Evolutionary conservation across 2,888 invertebrate genomes (phyloP).

Genomic region (Drosophila stalkeri): DNA sequence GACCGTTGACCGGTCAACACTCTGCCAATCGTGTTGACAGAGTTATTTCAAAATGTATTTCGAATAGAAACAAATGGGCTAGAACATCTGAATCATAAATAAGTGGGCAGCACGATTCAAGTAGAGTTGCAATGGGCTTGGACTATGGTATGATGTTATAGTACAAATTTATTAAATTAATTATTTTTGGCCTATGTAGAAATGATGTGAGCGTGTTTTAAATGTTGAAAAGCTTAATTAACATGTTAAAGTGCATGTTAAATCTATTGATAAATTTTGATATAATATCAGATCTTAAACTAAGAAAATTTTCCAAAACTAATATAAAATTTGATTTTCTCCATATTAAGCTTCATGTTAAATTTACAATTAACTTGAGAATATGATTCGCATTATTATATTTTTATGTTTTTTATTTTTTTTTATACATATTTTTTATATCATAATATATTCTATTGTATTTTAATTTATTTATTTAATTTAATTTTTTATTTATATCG

Average conservation of each 20-base stretch:
- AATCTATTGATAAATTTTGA: no score
- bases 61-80: neutral
- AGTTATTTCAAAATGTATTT: neutral
- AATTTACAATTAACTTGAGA: neutral
- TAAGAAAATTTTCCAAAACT: neutral
- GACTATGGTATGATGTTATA: no score
- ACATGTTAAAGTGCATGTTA: neutral
- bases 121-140: neutral
- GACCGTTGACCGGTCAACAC: conserved; percentile 12
- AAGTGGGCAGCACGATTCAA: neutral
- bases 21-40: neutral
- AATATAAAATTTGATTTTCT: neutral
- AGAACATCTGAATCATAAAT: neutral
- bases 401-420: no score
- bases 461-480: no score
- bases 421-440: no score
- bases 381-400: no score
- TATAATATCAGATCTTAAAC: neutral
- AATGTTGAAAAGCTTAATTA: neutral
- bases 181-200: neutral
- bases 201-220: neutral
- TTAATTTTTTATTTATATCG: no score
- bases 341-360: neutral
- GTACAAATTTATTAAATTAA: neutral
- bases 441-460: no score